Evolutionary conservation across 2,113 vertebrate species (phyloP).

Genomic region (pig (Sus scrofa)): T2T-Sscrofa CM000817.6:111706001-111706500

Average conservation of each 20-base stretch:
- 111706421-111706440: conserved; percentile 33
- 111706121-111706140: neutral
- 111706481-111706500: conserved; percentile 75
- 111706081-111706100: neutral
- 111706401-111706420: conserved; percentile 43
- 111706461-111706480: conserved; percentile 63
- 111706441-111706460: conserved; percentile 54
- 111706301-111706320: neutral
- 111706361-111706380: conserved; percentile 11
- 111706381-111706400: conserved; percentile 32
- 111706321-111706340: conserved; percentile 30
- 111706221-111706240: neutral
- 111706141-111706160: neutral
- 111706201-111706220: neutral
- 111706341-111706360: conserved; percentile 34
- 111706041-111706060: neutral
- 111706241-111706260: neutral
- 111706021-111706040: neutral
- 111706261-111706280: neutral
- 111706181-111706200: neutral
- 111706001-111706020: neutral
- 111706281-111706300: neutral
- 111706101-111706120: neutral
- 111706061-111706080: neutral
- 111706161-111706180: neutral